Conservation (phyloP, 1,140 invertebrate species). For the Dinoponera quadriceps region DNA sequence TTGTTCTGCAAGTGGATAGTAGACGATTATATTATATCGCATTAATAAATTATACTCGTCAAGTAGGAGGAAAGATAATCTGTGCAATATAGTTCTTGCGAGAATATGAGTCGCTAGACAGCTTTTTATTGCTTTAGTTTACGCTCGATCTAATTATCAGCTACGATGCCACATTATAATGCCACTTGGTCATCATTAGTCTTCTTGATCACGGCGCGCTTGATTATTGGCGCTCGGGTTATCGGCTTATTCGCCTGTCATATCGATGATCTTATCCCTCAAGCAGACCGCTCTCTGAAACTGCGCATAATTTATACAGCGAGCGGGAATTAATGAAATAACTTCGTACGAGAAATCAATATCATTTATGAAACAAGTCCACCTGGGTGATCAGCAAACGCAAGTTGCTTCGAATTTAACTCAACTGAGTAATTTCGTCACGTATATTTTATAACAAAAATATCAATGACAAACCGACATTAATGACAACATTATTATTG, state of each 20-base stretch:
- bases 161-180: not conserved
- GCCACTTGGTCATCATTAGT: constrained; percentile 5
- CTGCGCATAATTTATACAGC: constrained; percentile 41
- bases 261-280: constrained; percentile 27
- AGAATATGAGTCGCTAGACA: not conserved
- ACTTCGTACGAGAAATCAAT: constrained; percentile 9
- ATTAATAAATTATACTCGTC: too few species aligned
- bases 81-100: too few species aligned
- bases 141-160: not conserved
- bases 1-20: too few species aligned
- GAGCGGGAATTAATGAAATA: constrained; percentile 38
- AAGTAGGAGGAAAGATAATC: too few species aligned
- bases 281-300: constrained; percentile 5
- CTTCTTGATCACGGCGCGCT: not conserved
- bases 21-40: too few species aligned
- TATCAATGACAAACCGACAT: not conserved
- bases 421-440: not conserved
- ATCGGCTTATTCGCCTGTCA: constrained; percentile 12
- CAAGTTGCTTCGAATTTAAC: not conserved
- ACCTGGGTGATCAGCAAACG: not conserved
- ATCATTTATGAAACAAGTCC: not conserved
- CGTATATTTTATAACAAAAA: not conserved
- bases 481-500: not conserved
- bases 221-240: constrained; percentile 15
- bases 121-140: not conserved